Percentiles rank a stretch among this genome's conserved stretches.
These are phyloP conservation scores for Otolemur crassicaudatus DNA, from an alignment of 2,797 vertebrate genomes.

Conservation along the genomic window DNA sequence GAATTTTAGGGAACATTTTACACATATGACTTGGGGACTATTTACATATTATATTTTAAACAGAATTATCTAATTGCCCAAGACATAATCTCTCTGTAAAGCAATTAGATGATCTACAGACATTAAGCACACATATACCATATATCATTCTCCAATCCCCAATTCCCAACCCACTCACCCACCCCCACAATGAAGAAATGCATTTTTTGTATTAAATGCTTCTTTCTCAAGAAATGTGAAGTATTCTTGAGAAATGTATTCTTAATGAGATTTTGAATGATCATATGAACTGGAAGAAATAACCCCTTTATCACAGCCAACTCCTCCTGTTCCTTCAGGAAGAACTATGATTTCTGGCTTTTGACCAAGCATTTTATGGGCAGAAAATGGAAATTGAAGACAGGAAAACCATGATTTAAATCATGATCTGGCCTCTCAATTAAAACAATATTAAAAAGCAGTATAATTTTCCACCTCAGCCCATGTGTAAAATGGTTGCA, in stretches of 20 bases:
- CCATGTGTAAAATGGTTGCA: conserved; percentile 38
- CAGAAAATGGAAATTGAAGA: conserved; percentile 42
- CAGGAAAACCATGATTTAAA: conserved; percentile 39
- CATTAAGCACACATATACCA: background rate
- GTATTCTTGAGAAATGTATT: background rate
- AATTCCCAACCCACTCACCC: background rate
- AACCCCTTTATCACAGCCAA: conserved; percentile 53
- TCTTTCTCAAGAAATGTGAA: background rate
- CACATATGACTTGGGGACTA: background rate
- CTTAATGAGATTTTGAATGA: conserved; percentile 67
- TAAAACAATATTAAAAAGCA: conserved; percentile 69
- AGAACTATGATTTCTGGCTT: conserved; percentile 38
- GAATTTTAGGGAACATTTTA: conserved; percentile 22
- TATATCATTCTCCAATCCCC: background rate
- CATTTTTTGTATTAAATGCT: background rate
- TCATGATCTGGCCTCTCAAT: conserved; percentile 50
- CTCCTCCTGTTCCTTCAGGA: conserved; percentile 40
- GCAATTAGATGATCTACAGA: background rate
- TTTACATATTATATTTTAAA: background rate
- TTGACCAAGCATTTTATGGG: conserved; percentile 43
- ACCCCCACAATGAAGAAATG: background rate
- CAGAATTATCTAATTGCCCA: background rate
- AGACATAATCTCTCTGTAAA: background rate
- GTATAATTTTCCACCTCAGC: conserved; percentile 48
- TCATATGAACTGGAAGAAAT: conserved; percentile 51